Conservation (phyloP, 2,113 vertebrate species). For the Nesoenas mayeri region DNA sequence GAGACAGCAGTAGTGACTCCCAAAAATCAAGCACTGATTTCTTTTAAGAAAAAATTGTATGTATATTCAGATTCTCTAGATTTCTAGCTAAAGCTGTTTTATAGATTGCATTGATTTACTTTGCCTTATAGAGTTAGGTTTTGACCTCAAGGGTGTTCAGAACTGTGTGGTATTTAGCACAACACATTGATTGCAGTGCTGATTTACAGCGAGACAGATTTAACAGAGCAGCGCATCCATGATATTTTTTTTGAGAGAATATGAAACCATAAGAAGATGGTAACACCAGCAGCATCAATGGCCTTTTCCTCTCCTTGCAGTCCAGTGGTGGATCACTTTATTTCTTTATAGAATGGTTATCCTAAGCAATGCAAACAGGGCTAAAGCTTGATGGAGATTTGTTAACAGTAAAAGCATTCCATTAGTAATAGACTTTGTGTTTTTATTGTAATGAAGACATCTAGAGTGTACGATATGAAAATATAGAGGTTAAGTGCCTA, state of each 20-base stretch:
- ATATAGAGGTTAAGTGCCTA: neutral
- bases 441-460: neutral
- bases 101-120: slow-evolving; percentile 53
- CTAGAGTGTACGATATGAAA: neutral
- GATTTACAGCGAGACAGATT: slow-evolving; percentile 24
- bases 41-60: neutral
- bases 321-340: neutral
- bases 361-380: neutral
- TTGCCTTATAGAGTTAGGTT: slow-evolving; percentile 17
- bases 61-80: neutral
- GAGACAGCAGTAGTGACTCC: neutral
- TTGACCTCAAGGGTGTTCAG: slow-evolving; percentile 22
- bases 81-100: slow-evolving; percentile 45
- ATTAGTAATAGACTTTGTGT: neutral
- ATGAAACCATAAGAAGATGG: neutral
- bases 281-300: neutral
- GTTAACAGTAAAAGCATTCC: neutral
- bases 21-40: slow-evolving; percentile 6
- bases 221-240: neutral
- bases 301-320: neutral
- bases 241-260: neutral
- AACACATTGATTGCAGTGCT: slow-evolving; percentile 27
- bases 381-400: neutral
- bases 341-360: neutral
- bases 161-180: slow-evolving; percentile 44